phyloP scores from a whole-genome alignment of 2,888 invertebrate species.

The Nowickia ferox region DNA sequence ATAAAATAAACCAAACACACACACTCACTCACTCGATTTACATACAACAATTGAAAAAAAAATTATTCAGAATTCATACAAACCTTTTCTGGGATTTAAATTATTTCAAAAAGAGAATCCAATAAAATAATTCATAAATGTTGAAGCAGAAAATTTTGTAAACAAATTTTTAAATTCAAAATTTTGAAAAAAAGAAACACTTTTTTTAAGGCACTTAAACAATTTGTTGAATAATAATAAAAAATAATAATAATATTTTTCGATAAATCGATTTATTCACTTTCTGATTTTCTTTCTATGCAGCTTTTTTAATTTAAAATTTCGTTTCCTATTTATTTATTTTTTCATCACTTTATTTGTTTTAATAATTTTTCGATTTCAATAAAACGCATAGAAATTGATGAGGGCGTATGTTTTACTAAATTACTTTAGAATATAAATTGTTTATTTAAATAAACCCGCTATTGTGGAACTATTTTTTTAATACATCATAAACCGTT shows the following conservation, averaged over 20 bases:
- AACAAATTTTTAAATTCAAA: neutral
- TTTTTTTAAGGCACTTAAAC: neutral
- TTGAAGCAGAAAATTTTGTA: neutral
- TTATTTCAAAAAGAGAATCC: constrained; percentile 25
- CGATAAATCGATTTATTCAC: neutral
- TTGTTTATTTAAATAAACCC: neutral
- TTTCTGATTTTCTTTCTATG: neutral
- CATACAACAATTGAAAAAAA: neutral
- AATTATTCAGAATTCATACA: constrained; percentile 14
- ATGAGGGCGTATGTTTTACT: neutral
- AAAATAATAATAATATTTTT: neutral
- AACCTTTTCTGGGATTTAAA: constrained; percentile 44
- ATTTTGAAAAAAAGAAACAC: neutral
- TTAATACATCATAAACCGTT: constrained; percentile 39
- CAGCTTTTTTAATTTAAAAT: neutral
- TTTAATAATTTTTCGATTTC: neutral
- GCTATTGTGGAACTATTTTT: constrained; percentile 32
- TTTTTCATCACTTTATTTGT: neutral
- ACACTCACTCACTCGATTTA: neutral
- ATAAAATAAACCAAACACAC: neutral
- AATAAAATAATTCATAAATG: constrained; percentile 40
- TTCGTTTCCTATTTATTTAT: neutral
- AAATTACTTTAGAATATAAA: neutral
- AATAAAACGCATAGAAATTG: neutral
- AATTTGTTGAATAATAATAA: neutral